Percentiles rank a stretch among this genome's conserved stretches.
Conservation (phyloP, 2,797 vertebrate genomes). For the Furcifer pardalis region DNA sequence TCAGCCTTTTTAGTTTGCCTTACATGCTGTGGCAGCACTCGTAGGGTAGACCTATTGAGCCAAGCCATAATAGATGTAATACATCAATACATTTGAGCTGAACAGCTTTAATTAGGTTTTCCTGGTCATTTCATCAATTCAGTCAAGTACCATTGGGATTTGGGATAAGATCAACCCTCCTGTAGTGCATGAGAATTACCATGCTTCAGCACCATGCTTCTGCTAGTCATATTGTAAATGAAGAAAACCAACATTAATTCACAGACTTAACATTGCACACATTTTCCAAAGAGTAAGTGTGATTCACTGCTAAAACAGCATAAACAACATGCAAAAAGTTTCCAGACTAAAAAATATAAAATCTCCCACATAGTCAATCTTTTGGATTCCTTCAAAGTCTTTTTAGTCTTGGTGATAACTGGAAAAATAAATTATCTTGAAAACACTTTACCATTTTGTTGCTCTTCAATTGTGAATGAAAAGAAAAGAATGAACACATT, state of each 20-base stretch:
- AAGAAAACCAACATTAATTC: slow-evolving; percentile 75
- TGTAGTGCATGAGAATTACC: slow-evolving; percentile 87
- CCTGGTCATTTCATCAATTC: slow-evolving; percentile 96
- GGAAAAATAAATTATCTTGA: too few species aligned
- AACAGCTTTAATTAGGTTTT: slow-evolving; percentile 99
- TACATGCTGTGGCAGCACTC: slow-evolving; percentile 86
- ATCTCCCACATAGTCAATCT: too few species aligned
- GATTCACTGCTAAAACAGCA: background rate
- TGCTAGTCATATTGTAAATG: slow-evolving; percentile 74
- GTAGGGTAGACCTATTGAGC: slow-evolving; percentile 94
- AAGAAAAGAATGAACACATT: too few species aligned
- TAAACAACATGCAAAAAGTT: background rate
- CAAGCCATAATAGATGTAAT: slow-evolving; percentile 96
- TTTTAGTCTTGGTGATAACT: too few species aligned
- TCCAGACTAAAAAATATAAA: background rate
- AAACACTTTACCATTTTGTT: too few species aligned
- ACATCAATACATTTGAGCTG: slow-evolving; percentile 99
- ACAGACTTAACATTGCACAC: slow-evolving; percentile 61
- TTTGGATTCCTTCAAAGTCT: too few species aligned
- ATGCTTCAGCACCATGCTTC: slow-evolving; percentile 62
- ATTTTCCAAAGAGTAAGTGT: slow-evolving; percentile 63
- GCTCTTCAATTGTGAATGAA: too few species aligned
- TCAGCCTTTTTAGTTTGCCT: slow-evolving; percentile 92
- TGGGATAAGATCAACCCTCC: slow-evolving; percentile 82
- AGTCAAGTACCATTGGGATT: slow-evolving; percentile 82